A percentile compares a stretch with the other conserved stretches of the same genome.
Conservation (phyloP, 2,113 vertebrate genomes). For the Paraplagusia blochii region DNA sequence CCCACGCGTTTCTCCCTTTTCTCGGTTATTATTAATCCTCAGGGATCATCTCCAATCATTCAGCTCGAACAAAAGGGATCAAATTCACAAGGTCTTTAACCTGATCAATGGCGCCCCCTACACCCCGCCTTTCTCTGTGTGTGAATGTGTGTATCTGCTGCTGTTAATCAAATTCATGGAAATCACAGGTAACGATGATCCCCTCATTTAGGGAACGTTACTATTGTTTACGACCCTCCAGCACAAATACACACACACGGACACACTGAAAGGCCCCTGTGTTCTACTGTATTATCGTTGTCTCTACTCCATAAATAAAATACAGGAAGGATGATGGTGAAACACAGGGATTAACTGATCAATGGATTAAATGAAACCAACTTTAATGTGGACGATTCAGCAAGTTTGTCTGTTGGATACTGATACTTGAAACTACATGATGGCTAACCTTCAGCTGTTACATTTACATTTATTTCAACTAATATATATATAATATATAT, state of each 20-base stretch:
- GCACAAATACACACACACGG: too few species aligned
- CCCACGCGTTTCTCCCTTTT: constrained; percentile 1
- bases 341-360: constrained; percentile 30
- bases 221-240: constrained; percentile 36
- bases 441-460: too few species aligned
- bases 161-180: constrained; percentile 37
- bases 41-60: constrained; percentile 57
- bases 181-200: constrained; percentile 51
- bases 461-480: too few species aligned
- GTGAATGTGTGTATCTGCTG: not conserved
- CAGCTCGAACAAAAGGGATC: constrained; percentile 52
- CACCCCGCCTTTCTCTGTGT: not conserved
- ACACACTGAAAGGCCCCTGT: constrained; percentile 4
- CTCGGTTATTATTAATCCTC: constrained; percentile 33
- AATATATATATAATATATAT: too few species aligned
- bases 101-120: constrained; percentile 44
- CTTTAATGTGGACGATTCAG: too few species aligned
- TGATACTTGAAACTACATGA: too few species aligned
- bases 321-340: constrained; percentile 31
- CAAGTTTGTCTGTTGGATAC: too few species aligned
- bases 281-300: constrained; percentile 12
- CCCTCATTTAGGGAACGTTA: constrained; percentile 54
- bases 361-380: constrained; percentile 29
- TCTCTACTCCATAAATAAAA: constrained; percentile 30
- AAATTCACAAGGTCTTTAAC: constrained; percentile 44